Evolutionary conservation across 2,113 vertebrate species (phyloP).

Genomic region (Siniperca knerii): DNA sequence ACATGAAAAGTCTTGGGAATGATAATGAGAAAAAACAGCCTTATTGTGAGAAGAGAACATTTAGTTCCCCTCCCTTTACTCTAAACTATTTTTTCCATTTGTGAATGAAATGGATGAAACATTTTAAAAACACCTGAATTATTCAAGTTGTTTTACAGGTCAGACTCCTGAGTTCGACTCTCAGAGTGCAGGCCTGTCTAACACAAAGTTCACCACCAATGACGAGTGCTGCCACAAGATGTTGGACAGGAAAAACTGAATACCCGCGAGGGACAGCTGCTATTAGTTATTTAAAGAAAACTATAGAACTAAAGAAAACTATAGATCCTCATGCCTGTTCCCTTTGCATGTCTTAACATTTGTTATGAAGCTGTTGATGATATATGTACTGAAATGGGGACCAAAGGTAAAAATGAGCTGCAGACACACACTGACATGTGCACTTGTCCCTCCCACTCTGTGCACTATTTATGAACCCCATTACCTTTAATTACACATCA

Average conservation of each 20-base stretch:
- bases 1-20: too few relatives aligned
- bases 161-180: not conserved
- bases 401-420: not conserved
- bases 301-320: not conserved
- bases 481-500: not conserved
- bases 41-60: not conserved
- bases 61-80: not conserved
- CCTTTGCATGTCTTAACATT: too few relatives aligned
- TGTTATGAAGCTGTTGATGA: not conserved
- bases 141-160: too few relatives aligned
- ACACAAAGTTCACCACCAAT: not conserved
- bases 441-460: not conserved
- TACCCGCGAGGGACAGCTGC: not conserved
- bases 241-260: slow-evolving; percentile 4
- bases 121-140: not conserved
- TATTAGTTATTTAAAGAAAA: not conserved
- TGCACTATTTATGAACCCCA: not conserved
- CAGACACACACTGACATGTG: not conserved
- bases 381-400: not conserved
- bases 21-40: not conserved
- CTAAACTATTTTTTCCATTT: not conserved
- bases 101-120: not conserved
- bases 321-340: too few relatives aligned
- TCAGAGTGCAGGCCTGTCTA: not conserved
- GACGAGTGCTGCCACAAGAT: not conserved